Percentiles rank a stretch among this genome's conserved stretches.
phyloP scores from a whole-genome alignment of 2,888 invertebrate species.

The Chaetogeoica ovagalla region DNA sequence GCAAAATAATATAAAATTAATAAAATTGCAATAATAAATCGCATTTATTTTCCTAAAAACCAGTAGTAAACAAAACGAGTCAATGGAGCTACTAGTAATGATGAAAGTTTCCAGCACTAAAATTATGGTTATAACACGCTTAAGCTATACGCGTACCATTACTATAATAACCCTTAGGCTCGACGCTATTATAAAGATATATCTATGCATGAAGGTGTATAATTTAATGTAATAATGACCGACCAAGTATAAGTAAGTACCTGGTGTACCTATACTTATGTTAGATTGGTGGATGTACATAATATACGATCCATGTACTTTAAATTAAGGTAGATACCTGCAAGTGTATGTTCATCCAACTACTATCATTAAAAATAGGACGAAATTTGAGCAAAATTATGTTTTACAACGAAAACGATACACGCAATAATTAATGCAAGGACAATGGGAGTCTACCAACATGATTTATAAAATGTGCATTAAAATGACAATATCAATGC shows the following conservation, averaged over 20 bases:
- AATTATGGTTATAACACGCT: not conserved
- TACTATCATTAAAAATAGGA: not conserved
- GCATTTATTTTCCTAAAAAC: not conserved
- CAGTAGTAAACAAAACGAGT: not conserved
- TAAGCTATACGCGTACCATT: not conserved
- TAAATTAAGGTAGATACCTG: not conserved
- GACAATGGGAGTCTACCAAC: too few relatives aligned
- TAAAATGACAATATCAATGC: too few relatives aligned
- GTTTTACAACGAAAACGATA: too few relatives aligned
- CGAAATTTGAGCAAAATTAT: not conserved
- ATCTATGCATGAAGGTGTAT: conserved; percentile 15
- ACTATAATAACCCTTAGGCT: conserved; percentile 10
- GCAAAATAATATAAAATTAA: not conserved
- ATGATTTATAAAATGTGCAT: too few relatives aligned
- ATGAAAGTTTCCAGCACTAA: conserved; percentile 2
- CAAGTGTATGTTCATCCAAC: not conserved
- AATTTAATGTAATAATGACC: conserved; percentile 21
- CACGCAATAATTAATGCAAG: too few relatives aligned
- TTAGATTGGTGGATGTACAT: not conserved
- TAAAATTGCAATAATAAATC: not conserved
- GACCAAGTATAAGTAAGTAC: conserved; percentile 9
- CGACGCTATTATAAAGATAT: conserved; percentile 7
- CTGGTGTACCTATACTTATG: not conserved
- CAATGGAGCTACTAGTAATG: not conserved
- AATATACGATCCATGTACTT: not conserved